These are phyloP conservation scores for Cantharis lateralis DNA, from an alignment of 2,888 invertebrate genomes.

Conservation along the genomic window DNA sequence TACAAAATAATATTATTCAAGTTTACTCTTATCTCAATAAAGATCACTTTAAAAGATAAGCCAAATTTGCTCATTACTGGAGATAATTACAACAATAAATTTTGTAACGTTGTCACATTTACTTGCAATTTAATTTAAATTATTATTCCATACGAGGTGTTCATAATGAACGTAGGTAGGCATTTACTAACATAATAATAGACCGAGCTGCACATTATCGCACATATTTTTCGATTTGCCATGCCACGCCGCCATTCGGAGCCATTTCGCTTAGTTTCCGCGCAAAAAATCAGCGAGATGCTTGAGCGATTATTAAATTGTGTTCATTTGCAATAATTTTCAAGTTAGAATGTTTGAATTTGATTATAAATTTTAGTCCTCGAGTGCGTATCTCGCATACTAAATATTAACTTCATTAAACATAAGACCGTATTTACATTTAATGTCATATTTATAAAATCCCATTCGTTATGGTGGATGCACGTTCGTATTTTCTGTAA, in stretches of 20 bases:
- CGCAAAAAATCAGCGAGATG: neutral
- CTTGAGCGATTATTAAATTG: neutral
- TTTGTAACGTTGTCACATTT: neutral
- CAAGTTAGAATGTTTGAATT: neutral
- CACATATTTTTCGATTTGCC: no score
- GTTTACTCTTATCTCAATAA: neutral
- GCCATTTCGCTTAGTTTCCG: neutral
- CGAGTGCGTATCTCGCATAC: neutral
- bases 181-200: neutral
- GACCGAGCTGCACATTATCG: no score
- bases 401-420: constrained; percentile 2
- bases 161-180: neutral
- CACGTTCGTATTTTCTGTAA: constrained; percentile 26
- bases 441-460: constrained; percentile 25
- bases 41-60: neutral
- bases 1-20: neutral
- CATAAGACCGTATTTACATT: neutral
- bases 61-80: neutral
- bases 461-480: constrained; percentile 24
- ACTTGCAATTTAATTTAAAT: neutral
- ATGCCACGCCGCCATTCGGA: neutral
- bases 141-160: neutral
- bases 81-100: neutral
- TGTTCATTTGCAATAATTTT: neutral
- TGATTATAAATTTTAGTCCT: neutral